Conservation (phyloP, 2,113 vertebrate species). For the Chionodraco myersi region DNA sequence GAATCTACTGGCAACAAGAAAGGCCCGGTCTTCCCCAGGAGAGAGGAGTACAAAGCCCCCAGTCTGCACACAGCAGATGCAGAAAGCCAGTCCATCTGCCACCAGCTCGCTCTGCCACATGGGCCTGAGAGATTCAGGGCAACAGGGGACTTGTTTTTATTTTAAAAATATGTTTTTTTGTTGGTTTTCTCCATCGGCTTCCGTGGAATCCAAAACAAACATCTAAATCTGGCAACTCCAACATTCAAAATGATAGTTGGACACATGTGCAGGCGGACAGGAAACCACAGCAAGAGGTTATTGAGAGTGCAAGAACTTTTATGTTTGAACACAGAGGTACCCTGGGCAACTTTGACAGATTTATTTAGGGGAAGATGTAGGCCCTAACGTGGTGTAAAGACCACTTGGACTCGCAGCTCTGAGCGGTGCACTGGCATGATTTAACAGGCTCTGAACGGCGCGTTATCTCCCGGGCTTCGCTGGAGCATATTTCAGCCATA, state of each 20-base stretch:
- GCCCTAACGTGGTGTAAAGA: conserved; percentile 85
- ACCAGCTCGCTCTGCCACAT: conserved; percentile 96
- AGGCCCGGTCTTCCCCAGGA: conserved; percentile 97
- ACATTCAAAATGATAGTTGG: conserved; percentile 36
- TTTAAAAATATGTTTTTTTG: conserved; percentile 29
- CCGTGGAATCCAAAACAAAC: conserved; percentile 85
- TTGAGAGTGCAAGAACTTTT: conserved; percentile 79
- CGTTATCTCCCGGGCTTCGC: conserved; percentile 82
- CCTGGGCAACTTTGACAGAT: conserved; percentile 84
- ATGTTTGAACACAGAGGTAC: conserved; percentile 83
- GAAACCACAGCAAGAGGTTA: conserved; percentile 45
- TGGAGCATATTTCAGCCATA: conserved; percentile 76
- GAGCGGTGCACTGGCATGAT: conserved; percentile 78
- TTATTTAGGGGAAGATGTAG: conserved; percentile 85
- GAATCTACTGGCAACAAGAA: conserved; percentile 99
- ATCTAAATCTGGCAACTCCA: conserved; percentile 46
- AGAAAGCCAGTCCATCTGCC: conserved; percentile 99
- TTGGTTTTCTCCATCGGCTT: conserved; percentile 45
- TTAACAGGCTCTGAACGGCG: conserved; percentile 82
- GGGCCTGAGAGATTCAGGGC: conserved; percentile 94
- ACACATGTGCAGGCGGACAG: conserved; percentile 21
- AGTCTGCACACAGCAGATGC: conserved; percentile 99
- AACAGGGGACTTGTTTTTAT: conserved; percentile 77
- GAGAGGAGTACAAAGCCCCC: conserved; percentile 98
- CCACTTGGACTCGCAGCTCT: conserved; percentile 85